Conservation (phyloP, 2,888 invertebrate species). For the Globia sparganii region DNA sequence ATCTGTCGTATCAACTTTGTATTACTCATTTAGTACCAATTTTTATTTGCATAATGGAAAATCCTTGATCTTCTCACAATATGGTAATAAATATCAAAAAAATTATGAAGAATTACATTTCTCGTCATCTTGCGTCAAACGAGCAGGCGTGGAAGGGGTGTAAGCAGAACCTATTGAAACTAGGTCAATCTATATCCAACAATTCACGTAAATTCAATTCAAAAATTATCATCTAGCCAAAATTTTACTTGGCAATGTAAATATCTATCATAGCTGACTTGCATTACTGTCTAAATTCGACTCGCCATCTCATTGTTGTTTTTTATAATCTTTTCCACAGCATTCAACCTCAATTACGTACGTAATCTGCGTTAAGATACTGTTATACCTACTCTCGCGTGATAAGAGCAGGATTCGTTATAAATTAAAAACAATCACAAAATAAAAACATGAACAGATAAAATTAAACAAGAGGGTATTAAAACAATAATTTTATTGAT, state of each 20-base stretch:
- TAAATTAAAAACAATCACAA: not conserved
- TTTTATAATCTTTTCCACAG: not conserved
- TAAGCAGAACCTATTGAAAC: slow-evolving; percentile 4
- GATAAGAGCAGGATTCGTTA: not conserved
- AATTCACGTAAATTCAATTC: not conserved
- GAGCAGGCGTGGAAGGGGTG: not conserved
- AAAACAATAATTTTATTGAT: slow-evolving; percentile 79
- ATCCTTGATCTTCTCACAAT: not conserved
- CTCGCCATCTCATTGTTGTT: not conserved
- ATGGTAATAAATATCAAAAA: not conserved
- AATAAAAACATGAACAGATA: slow-evolving; percentile 19
- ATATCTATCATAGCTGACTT: slow-evolving; percentile 1
- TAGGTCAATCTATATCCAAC: not conserved
- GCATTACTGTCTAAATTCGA: not conserved
- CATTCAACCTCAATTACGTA: not conserved
- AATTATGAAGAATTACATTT: not conserved
- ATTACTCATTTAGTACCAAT: not conserved
- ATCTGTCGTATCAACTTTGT: too few relatives aligned
- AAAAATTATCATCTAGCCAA: not conserved
- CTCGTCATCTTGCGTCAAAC: not conserved
- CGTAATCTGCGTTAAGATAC: not conserved
- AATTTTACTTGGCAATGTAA: slow-evolving; percentile 7
- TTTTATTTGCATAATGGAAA: slow-evolving; percentile 7
- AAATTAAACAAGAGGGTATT: slow-evolving; percentile 52
- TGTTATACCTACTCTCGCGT: not conserved